Base-by-base conservation (phyloP, 2,113 vertebrate species). In the Acanthisitta chloris region DNA sequence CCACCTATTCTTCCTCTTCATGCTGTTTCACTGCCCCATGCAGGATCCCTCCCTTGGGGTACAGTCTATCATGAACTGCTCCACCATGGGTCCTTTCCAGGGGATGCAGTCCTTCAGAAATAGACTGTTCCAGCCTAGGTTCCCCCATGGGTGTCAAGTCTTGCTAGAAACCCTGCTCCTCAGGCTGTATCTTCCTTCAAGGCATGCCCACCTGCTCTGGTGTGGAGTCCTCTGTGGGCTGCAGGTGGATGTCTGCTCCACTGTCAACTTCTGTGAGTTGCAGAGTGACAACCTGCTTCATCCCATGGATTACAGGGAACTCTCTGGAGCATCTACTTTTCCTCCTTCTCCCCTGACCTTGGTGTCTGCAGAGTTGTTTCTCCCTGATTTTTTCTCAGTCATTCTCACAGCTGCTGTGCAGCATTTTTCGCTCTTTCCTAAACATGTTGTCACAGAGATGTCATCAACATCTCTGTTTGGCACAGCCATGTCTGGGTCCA, bases 21-120 rank as follows among this genome's bases (percentile, higher is more conserved):
- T 14, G 8, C 17, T 54, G 10, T 72, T 81, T 29, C 29, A n/a
- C 15, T 64, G 33, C 12, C 73, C 33, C n/a, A 9, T 0, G 7
- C 72, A 45, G 10, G 4, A 9, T 42, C 17, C 12, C 34, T 82
- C 3, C 34, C 14, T 2, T 2, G 5, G 17, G 13, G 9, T 51
- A 6, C 31, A 71, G n/a, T 34, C 19, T 31, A 52, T 77, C 40
- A 38, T 2, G 6, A 59, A 11, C 40, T 46, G 17, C 17, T 70
- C 36, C 23, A 65, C 8, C 2, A 0, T 45, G 43, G 7, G 16
- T 48, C 29, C 45, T 34, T 38, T 45, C n/a, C 48, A 24, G 0
- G 0, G 25, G 12, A 2, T 70, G 28, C 36, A 31, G 12, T 26
- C 6, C 23, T 52, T 91, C 29, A 62, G n/a, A 21, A 45, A 16